phyloP scores from a whole-genome alignment of 2,888 invertebrate species.

The Smittia aterrima region DNA sequence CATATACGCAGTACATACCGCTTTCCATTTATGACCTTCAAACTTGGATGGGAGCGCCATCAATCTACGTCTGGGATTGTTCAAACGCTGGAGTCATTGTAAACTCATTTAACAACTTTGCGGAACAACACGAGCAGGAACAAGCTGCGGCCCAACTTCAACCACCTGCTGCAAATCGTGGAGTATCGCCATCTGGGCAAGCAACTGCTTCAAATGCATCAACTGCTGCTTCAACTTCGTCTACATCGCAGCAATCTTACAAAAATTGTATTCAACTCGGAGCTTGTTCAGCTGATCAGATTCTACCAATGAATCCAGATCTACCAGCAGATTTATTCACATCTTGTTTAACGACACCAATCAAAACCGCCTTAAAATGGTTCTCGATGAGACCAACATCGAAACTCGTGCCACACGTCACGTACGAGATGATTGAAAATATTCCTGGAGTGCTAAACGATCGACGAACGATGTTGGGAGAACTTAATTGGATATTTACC shows the following conservation, averaged over 20 bases:
- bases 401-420: constrained; percentile 76
- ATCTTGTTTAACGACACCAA: constrained; percentile 96
- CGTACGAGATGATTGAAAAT: constrained; percentile 85
- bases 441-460: constrained; percentile 95
- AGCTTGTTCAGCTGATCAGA: constrained; percentile 90
- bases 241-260: constrained; percentile 56
- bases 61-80: constrained; percentile 99
- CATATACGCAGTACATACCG: constrained; percentile 98
- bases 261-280: constrained; percentile 94
- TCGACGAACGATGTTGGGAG: constrained; percentile 94
- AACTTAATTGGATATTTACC: constrained; percentile 99
- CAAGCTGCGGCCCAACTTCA: constrained; percentile 32
- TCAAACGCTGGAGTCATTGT: constrained; percentile 97
- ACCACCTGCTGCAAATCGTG: constrained; percentile 11
- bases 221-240: neutral
- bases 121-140: constrained; percentile 85
- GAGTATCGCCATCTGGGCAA: neutral
- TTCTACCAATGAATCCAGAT: constrained; percentile 95
- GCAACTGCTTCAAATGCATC: neutral
- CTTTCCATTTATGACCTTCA: constrained; percentile 97
- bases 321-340: constrained; percentile 97
- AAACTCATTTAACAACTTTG: constrained; percentile 84
- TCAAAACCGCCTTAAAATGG: constrained; percentile 94
- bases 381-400: constrained; percentile 80
- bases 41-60: constrained; percentile 99